These are phyloP conservation scores for Callionymus lyra DNA, from an alignment of 2,113 vertebrate genomes.

Conservation along the genomic window DNA sequence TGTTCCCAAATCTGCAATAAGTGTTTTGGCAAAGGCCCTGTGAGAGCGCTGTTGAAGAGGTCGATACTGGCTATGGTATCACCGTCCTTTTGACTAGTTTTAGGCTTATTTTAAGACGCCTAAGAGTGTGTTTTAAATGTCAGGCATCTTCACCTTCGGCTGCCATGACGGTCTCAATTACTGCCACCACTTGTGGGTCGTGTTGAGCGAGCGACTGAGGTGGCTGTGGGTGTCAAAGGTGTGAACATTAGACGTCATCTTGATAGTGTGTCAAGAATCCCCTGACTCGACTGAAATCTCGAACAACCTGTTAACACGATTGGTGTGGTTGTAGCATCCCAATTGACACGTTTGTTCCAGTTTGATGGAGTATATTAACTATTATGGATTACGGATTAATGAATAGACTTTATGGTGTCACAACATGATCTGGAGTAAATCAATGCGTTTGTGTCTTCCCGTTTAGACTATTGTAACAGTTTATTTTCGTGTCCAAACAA, in stretches of 20 bases:
- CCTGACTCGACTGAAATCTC: constrained; percentile 23
- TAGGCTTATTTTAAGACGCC: too few relatives aligned
- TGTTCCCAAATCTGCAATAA: constrained; percentile 56
- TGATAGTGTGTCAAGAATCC: constrained; percentile 32
- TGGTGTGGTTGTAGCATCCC: constrained; percentile 1
- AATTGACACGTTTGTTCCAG: constrained; percentile 9
- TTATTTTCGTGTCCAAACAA: too few relatives aligned
- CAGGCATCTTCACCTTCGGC: too few relatives aligned
- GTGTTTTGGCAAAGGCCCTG: constrained; percentile 40
- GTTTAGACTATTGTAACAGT: too few relatives aligned
- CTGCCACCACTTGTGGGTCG: constrained; percentile 48
- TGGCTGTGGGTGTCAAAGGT: constrained; percentile 26
- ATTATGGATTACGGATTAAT: too few relatives aligned
- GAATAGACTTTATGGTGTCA: too few relatives aligned
- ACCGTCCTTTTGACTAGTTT: constrained; percentile 36
- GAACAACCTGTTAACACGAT: constrained; percentile 24
- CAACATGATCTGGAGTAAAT: too few relatives aligned
- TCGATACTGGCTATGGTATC: constrained; percentile 15
- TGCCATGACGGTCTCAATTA: too few relatives aligned
- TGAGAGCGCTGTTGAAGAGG: constrained; percentile 16
- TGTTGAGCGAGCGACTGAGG: neutral
- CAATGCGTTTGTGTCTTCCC: too few relatives aligned
- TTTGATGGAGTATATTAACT: too few relatives aligned
- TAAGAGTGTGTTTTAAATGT: too few relatives aligned
- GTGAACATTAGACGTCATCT: constrained; percentile 31